Evolutionary conservation across 2,797 vertebrate species (phyloP), one percentile per base, ranked within the genome.

Genomic region (Chloroceryle inda): DNA sequence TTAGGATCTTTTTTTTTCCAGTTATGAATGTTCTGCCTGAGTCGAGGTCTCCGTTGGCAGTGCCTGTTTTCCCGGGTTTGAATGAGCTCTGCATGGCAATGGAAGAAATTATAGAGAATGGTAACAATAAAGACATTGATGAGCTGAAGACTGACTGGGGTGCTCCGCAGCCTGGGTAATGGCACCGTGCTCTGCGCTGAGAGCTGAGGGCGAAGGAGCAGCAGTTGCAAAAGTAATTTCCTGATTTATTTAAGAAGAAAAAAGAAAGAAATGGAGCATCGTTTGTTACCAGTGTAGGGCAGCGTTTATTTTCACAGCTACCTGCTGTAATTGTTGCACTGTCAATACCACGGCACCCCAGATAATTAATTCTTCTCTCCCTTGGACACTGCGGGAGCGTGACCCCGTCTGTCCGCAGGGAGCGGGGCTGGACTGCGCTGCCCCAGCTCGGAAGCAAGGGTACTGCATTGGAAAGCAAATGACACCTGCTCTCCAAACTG

Each of bases 101-200:
- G 95, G 95, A 94, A 92, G 97, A 91, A 88, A 92, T 97, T 66
- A 78, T 74, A 85, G 88, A 44, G 14, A 56, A 50, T 18, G 37
- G 71, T 59, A 73, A 96, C 1, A 92, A 95, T 15, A 93, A 97
- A 81, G 90, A 96, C 8, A 18, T 94, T 1, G 53, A 42, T 5
- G 88, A 8, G 50, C 61, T 92, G 89, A 97, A 97, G 86, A 73
- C 69, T 18, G 97, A 84, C 76, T 97, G 97, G 40, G 93, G 91
- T 8, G 96, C 88, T 90, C 80, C 18, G 45, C 97, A 83, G 95
- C 95, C 77, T 97, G 97, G 97, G 97, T 97, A 90, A 96, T 94
- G 92, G 66, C 44, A 13, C 38, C 64, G 77, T 86, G 66, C 74
- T 66, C 73, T 55, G 82, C 26, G 40, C 49, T 86, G 74, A 92